A percentile compares a stretch with the other conserved stretches of the same genome.
These are phyloP conservation scores for Julus scanicus DNA, from an alignment of 2,888 invertebrate genomes.

Conservation along the genomic window DNA sequence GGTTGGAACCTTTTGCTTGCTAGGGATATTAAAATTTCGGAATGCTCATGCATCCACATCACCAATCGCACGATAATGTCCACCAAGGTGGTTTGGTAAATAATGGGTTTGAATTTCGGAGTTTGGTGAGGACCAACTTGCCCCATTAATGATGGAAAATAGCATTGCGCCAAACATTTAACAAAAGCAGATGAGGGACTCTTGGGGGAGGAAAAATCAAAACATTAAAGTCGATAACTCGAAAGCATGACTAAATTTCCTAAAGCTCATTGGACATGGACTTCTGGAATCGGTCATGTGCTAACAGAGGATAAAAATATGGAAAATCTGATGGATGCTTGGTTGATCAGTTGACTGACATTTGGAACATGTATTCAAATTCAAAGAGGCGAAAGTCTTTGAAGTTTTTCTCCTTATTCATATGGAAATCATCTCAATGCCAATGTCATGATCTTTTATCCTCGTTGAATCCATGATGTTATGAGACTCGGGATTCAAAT, in stretches of 20 bases:
- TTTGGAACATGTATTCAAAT: not conserved
- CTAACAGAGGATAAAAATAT: not conserved
- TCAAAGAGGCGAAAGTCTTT: not conserved
- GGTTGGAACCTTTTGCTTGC: not conserved
- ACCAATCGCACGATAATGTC: not conserved
- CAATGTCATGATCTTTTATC: not conserved
- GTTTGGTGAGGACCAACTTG: not conserved
- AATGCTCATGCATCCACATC: not conserved
- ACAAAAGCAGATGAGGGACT: no score
- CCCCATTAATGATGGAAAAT: not conserved
- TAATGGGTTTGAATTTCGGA: not conserved
- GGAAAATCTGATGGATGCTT: not conserved
- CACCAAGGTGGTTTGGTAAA: not conserved
- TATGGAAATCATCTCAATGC: not conserved
- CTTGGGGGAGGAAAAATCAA: no score
- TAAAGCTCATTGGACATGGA: not conserved
- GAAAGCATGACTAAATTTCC: no score
- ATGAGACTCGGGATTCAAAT: not conserved
- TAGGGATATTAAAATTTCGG: constrained; percentile 12
- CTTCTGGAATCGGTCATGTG: not conserved
- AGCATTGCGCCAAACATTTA: not conserved
- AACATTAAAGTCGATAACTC: no score
- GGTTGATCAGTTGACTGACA: not conserved
- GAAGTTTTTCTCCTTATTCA: not conserved
- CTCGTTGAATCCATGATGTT: not conserved